Base-by-base conservation (phyloP, 2,113 vertebrate genomes). In the Prietella phreatophila region DNA sequence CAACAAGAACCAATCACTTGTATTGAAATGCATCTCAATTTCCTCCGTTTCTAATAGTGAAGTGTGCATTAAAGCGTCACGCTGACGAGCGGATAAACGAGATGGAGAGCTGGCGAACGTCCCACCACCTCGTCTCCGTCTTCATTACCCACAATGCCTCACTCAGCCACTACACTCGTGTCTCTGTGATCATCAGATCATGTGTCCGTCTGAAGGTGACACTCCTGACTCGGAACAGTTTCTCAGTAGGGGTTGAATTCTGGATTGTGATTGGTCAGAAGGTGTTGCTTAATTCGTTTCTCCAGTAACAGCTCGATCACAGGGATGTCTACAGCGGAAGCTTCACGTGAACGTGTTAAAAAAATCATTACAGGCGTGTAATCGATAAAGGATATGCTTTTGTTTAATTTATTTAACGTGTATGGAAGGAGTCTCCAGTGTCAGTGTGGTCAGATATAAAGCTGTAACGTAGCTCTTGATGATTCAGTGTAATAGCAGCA, bases 11-110 rank as follows among this genome's bases (percentile, higher is more conserved):
- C 92, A 94, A 93, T 96, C 95, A 96, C 94, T 96, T 96, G 96
- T 96, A 96, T 95, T 97, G 95, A 97, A 96, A 97, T 96, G 93
- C 94, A 93, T 94, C 95, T 94, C 94, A 95, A 95, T 96, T 95
- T 95, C 94, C 75, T 84, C 94, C 92, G 94, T 94, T 95, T 95
- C 94, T 90, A 95, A 94, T 94, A 93, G 92, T 89, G 91, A 95
- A 92, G 93, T 94, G 91, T 95, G 94, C 93, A 96, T 96, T 96
- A 95, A 92, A 91, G 95, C 96, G 94, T 93, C 93, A 93, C 93
- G 86, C 91, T 78, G 92, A 94, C 94, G 94, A 93, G 93, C 91
- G 79, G 93, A 91, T 94, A 95, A 96, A 69, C 96, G 94, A 96
- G 94, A 94, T 91, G 47, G 91, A 92, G 92, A 93, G 92, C 93